Conservation (phyloP, 2,113 vertebrate species). For the Phalacrocorax aristotelis region DNA sequence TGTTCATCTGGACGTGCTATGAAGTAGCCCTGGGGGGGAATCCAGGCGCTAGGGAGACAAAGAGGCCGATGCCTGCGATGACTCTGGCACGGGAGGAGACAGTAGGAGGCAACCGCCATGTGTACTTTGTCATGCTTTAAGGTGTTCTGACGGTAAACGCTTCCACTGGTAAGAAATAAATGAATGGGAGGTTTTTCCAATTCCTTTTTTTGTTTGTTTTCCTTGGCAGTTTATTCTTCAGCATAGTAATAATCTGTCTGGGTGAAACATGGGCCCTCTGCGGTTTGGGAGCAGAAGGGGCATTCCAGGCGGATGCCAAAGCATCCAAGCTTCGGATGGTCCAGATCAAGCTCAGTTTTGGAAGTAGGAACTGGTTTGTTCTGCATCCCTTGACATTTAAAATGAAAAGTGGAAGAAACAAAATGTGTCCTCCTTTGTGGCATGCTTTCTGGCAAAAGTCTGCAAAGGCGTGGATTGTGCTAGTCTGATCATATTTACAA, state of each 20-base stretch:
- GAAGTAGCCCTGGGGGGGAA: neutral
- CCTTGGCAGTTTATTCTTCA: neutral
- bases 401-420: neutral
- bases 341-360: neutral
- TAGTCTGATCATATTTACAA: neutral
- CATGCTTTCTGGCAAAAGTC: neutral
- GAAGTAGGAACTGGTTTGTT: neutral
- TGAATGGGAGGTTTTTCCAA: neutral
- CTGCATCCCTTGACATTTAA: neutral
- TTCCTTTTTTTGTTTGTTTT: neutral
- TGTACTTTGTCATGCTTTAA: neutral
- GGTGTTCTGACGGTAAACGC: neutral
- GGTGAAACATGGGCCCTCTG: neutral
- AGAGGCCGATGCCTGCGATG: neutral
- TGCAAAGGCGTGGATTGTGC: neutral
- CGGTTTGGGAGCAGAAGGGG: neutral
- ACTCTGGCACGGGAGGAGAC: neutral
- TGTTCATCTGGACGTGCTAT: slow-evolving; percentile 1
- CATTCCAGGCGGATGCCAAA: neutral
- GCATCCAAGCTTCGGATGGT: neutral
- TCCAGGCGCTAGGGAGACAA: neutral
- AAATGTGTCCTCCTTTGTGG: neutral
- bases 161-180: neutral
- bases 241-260: neutral
- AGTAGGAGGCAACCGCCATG: neutral